phyloP scores from a whole-genome alignment of 2,797 vertebrate genomes.

The Mallotus villosus region DNA sequence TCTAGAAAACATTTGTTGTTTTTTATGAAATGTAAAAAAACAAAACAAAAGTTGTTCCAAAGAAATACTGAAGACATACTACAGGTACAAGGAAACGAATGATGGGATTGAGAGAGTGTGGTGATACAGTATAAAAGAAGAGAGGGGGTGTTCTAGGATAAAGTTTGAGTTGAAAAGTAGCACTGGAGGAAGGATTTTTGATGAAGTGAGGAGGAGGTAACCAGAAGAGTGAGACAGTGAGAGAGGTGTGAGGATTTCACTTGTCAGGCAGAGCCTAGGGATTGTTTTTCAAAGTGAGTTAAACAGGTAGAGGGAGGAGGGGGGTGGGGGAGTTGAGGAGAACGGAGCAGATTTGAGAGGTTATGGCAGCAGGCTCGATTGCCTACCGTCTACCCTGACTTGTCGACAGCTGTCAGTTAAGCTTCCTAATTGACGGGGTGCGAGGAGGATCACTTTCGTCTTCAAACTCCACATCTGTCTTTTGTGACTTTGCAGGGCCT shows the following conservation, averaged over 20 bases:
- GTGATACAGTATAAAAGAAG: not conserved
- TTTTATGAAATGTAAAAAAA: no score
- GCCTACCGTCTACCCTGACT: not conserved
- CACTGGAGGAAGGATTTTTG: no score
- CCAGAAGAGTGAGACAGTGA: not conserved
- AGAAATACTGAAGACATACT: no score
- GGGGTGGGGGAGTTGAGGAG: no score
- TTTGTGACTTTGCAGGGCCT: constrained; percentile 81
- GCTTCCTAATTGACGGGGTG: no score
- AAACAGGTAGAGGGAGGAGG: not conserved
- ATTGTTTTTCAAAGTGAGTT: not conserved
- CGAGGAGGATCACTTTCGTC: no score
- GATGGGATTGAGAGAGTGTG: not conserved
- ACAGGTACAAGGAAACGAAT: not conserved
- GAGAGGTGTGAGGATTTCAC: not conserved
- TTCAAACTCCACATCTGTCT: not conserved
- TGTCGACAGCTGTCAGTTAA: no score
- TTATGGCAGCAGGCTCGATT: not conserved
- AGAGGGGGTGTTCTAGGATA: not conserved
- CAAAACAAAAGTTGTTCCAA: no score
- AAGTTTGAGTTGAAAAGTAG: not conserved
- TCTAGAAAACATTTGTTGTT: no score
- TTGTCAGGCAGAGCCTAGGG: no score
- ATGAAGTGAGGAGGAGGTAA: no score
- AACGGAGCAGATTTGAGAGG: not conserved